phyloP scores from a whole-genome alignment of 2,113 vertebrate genomes.

The Oenanthe melanoleuca region DNA sequence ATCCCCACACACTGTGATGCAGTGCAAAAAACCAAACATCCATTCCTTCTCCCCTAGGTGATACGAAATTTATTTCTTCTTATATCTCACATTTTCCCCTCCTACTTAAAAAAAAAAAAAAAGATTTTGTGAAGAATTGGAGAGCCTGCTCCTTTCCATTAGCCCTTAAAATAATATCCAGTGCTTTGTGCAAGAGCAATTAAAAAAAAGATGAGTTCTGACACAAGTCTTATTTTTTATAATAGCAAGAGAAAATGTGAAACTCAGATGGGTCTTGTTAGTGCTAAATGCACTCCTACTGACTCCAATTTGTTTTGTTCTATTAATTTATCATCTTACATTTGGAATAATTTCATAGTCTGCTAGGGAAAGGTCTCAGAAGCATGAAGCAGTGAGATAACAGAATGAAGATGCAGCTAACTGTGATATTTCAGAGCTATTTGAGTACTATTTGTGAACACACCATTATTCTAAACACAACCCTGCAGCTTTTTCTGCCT shows the following conservation, averaged over 20 bases:
- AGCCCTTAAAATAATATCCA: conserved; percentile 9
- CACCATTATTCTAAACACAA: conserved; percentile 18
- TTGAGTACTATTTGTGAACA: neutral
- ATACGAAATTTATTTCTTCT: neutral
- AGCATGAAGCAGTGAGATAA: conserved; percentile 39
- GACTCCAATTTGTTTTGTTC: conserved; percentile 51
- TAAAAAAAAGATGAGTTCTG: conserved; percentile 27
- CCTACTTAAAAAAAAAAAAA: neutral
- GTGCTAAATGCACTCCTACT: conserved; percentile 43
- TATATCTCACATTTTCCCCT: neutral
- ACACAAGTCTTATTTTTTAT: conserved; percentile 34
- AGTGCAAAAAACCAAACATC: neutral
- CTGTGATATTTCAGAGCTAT: conserved; percentile 37
- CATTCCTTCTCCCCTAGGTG: neutral
- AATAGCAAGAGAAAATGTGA: conserved; percentile 39
- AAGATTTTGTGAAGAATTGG: neutral
- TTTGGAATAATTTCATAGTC: conserved; percentile 47
- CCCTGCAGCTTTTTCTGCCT: neutral
- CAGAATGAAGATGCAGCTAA: conserved; percentile 40
- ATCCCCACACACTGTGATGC: neutral
- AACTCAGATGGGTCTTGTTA: conserved; percentile 63
- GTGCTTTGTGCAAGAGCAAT: conserved; percentile 1
- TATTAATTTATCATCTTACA: conserved; percentile 55
- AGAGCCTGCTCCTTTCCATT: neutral
- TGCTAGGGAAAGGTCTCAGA: conserved; percentile 48